A percentile compares a stretch with the other conserved stretches of the same genome.
phyloP scores from a whole-genome alignment of 2,113 vertebrate genomes.

The Proteles cristata region DNA sequence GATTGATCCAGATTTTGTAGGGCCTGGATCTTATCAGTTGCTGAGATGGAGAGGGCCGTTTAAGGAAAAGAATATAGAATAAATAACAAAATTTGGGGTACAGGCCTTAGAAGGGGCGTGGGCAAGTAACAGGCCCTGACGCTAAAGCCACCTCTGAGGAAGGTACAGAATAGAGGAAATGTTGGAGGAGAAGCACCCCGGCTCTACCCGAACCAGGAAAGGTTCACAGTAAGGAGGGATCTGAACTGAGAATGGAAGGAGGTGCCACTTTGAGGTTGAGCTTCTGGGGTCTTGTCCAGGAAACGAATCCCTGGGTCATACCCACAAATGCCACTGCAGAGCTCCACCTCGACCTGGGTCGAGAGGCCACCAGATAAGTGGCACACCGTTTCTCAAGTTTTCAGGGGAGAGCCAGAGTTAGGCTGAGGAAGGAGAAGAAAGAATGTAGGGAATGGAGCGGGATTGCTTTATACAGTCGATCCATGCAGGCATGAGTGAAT shows the following conservation, averaged over 20 bases:
- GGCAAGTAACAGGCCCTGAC: neutral
- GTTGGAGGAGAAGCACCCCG: neutral
- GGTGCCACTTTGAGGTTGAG: neutral
- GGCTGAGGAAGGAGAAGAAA: neutral
- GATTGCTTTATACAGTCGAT: neutral
- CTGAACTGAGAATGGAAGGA: neutral
- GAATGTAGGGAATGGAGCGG: neutral
- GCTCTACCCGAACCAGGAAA: neutral
- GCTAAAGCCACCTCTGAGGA: neutral
- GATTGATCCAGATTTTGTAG: neutral
- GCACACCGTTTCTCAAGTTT: neutral
- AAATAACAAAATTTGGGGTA: neutral
- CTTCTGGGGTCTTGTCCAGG: neutral
- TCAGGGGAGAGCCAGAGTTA: neutral
- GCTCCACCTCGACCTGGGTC: neutral
- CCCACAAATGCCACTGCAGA: neutral
- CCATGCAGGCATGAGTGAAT: neutral
- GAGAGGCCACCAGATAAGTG: neutral
- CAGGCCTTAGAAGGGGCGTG: neutral
- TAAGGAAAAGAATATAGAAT: conserved; percentile 13
- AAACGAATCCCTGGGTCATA: neutral
- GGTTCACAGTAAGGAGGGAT: neutral
- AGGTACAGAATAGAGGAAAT: neutral
- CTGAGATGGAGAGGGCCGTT: neutral
- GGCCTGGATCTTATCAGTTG: neutral